Evolutionary conservation across 2,797 vertebrate genomes (phyloP), one percentile per base, ranked within the genome.

Genomic region (Lagodon rhomboides): DNA sequence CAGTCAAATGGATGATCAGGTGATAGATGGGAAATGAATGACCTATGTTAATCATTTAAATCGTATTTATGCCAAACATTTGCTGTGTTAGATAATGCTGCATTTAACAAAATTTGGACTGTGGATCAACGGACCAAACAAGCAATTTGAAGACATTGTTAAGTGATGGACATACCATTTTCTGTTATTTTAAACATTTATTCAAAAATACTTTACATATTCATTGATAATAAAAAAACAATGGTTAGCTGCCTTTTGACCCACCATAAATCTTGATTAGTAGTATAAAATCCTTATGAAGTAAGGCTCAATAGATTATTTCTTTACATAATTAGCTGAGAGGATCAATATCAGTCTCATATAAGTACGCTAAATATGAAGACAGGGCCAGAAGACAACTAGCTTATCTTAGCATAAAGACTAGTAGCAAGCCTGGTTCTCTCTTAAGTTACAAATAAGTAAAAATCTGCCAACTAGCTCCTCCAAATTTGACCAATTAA

Each of bases 401-500:
- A 60, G 55, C 47, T 56, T 74, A 75, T 13, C 9, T 66, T 55
- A 68, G 51, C 46, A 59, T n/a, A n/a, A 43, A 38, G 8, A 51
- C 46, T 30, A 47, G 58, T 18, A 63, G 38, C 12, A 38, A 38
- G 34, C 34, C 8, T 30, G 30, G 5, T 30, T 30, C 30, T 30
- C 30, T 30, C 30, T 30, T 30, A 38, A 38, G 9, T 38, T 38
- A 38, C 9, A 38, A 38, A 38, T 38, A 38, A 38, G 34, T 38
- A 7, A 1, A 38, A 10, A 38, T 38, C 34, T 38, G 34, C 9
- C 34, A 38, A 38, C 9, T 9, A 38, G 8, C 9, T 10, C 34
- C 34, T 9, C 34, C 34, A 38, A 38, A 38, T 38, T 9, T 38
- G 9, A 38, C 9, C 10, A 38, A 9, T 38, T 10, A 9, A 38